Base-by-base conservation (phyloP, 2,888 invertebrate species). In the Clistopyga incitator region DNA sequence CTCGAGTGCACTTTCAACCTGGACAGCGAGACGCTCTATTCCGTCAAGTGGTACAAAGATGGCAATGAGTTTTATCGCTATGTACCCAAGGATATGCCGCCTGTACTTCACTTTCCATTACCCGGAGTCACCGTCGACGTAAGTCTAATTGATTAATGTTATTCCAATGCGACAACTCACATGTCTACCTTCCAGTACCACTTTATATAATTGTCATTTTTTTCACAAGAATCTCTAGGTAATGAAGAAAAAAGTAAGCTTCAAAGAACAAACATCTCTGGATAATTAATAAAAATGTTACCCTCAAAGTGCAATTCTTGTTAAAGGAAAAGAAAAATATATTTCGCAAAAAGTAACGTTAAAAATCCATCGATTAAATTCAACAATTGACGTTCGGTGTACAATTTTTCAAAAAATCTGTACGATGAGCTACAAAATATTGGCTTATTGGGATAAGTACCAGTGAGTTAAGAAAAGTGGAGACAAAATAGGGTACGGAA, bases 41-140 rank as follows among this genome's bases (percentile, higher is more conserved):
- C 97, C 45, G 97, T 98, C 90, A 98, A 98, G 94, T 98, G 98
- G 98, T 98, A 98, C 94, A 98, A 97, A 92, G 97, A 97, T 92
- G 97, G 97, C 87, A 96, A 97, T 93, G 98, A 98, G 94, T 97
- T 98, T 94, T 98, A 97, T 94, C 95, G 98, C 85, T 97, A 96
- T 93, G 97, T 97, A 87, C 98, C 98, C 23, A 94, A 96, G 75
- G 97, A 98, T 93, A 95, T 95, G 91, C 97, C 98, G 81, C 97
- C 97, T 1, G 95, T 96, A 54, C 96, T 97, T 93, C 96, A 96
- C 89, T 97, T 98, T 92, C 94, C 95, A 74, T 94, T 97, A 88
- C 96, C 96, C 0, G 98, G 98, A 87, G 97, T 98, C 81, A 96
- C 96, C 89, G 97, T 98, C 52, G 97, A 97, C 94, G 98, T 98